Evolutionary conservation across 2,888 invertebrate species (phyloP).

Genomic region (Drosophila dives): DNA sequence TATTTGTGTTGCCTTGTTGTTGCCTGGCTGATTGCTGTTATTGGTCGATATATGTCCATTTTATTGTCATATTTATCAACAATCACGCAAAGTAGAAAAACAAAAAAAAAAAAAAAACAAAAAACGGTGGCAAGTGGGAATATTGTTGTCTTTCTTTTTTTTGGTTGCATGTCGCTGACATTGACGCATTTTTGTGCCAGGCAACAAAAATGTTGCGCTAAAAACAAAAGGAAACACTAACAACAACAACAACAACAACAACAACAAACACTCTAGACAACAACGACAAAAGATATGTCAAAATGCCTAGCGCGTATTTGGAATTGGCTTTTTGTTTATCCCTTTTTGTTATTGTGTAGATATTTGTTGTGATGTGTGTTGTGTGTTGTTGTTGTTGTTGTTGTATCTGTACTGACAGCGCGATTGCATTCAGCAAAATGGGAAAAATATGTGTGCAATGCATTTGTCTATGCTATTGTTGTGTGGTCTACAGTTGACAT

Average conservation of each 20-base stretch:
- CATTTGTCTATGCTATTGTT: constrained; percentile 44
- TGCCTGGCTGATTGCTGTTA: constrained; percentile 17
- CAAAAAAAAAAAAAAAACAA: constrained; percentile 23
- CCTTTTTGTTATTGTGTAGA: constrained; percentile 19
- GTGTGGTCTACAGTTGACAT: constrained; percentile 55
- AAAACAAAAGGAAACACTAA: constrained; percentile 24
- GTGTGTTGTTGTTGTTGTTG: constrained; percentile 6
- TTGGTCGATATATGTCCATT: constrained; percentile 68
- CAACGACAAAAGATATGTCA: constrained; percentile 54
- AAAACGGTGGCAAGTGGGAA: neutral
- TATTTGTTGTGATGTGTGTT: constrained; percentile 6
- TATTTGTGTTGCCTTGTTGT: constrained; percentile 37
- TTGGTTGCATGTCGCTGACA: constrained; percentile 44
- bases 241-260: constrained; percentile 14
- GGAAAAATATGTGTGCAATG: constrained; percentile 42
- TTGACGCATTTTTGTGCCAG: constrained; percentile 55
- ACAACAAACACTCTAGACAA: constrained; percentile 19
- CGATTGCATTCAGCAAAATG: constrained; percentile 49
- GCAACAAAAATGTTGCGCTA: constrained; percentile 12
- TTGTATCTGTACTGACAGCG: constrained; percentile 28
- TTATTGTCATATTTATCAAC: constrained; percentile 81
- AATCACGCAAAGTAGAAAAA: constrained; percentile 57
- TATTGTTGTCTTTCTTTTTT: constrained; percentile 18
- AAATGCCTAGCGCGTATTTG: constrained; percentile 50
- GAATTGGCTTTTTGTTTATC: constrained; percentile 45